phyloP scores from a whole-genome alignment of 2,113 vertebrate species.

The Cichladusa arquata region DNA sequence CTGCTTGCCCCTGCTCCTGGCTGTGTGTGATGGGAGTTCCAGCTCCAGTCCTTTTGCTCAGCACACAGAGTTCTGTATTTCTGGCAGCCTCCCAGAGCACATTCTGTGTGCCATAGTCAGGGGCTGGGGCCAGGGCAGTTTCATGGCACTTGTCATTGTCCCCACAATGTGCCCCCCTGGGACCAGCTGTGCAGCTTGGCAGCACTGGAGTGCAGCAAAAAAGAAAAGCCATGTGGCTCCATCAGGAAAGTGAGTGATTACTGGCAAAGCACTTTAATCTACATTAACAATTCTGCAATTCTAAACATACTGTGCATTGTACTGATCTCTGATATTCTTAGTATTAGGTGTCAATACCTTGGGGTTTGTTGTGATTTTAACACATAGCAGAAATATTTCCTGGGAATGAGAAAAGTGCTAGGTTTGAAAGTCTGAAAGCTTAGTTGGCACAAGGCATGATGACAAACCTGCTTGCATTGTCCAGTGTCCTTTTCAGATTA shows the following conservation, averaged over 20 bases:
- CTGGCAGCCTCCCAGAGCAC: background rate
- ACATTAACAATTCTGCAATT: background rate
- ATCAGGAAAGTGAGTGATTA: background rate
- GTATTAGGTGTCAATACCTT: background rate
- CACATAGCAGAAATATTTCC: background rate
- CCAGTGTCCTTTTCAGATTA: background rate
- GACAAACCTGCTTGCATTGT: background rate
- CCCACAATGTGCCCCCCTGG: fast-evolving
- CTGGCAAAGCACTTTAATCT: background rate
- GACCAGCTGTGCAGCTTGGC: background rate
- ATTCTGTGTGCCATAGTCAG: fast-evolving
- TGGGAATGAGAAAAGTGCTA: background rate
- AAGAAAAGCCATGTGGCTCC: background rate
- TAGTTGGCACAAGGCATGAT: background rate
- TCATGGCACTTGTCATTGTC: fast-evolving
- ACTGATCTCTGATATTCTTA: background rate
- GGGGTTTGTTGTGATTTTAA: background rate
- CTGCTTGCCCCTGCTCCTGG: background rate
- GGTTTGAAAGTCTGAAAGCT: background rate
- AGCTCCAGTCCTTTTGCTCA: background rate
- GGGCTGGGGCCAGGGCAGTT: background rate
- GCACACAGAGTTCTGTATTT: background rate
- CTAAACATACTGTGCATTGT: background rate
- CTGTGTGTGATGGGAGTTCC: fast-evolving
- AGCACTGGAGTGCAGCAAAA: background rate